These are phyloP conservation scores for Drosophila lacertosa DNA, from an alignment of 1,140 invertebrate genomes.

Conservation along the genomic window DNA sequence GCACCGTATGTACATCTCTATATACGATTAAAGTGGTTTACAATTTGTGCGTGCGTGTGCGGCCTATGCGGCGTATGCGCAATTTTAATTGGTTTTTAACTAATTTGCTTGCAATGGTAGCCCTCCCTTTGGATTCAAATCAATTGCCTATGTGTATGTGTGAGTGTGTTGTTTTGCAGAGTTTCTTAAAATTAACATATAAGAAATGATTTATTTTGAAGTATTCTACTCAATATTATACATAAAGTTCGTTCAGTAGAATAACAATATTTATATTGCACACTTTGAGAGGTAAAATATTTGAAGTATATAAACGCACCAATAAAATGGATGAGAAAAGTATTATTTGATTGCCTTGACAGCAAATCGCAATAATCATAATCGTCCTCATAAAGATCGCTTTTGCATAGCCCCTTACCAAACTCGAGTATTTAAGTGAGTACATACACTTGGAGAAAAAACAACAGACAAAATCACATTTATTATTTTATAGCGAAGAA, in stretches of 20 bases:
- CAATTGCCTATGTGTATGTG: slow-evolving; percentile 1
- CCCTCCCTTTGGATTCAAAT: slow-evolving; percentile 5
- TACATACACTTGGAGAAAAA: neutral
- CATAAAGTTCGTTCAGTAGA: neutral
- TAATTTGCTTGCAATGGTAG: slow-evolving; percentile 69
- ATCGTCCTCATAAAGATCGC: slow-evolving; percentile 53
- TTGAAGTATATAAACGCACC: slow-evolving; percentile 44
- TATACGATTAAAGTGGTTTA: slow-evolving; percentile 38
- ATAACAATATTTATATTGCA: neutral
- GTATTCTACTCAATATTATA: slow-evolving; percentile 46
- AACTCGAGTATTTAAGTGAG: neutral
- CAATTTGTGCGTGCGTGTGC: slow-evolving; percentile 29
- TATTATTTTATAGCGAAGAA: no score
- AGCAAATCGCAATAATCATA: slow-evolving; percentile 62
- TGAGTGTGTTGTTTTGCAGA: slow-evolving; percentile 23
- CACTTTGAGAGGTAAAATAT: slow-evolving; percentile 5
- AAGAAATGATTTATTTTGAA: slow-evolving; percentile 46
- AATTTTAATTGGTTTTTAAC: slow-evolving; percentile 82
- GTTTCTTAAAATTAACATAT: slow-evolving; percentile 45
- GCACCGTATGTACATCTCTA: slow-evolving; percentile 8
- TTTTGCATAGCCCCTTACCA: neutral
- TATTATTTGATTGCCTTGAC: slow-evolving; percentile 44
- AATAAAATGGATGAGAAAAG: slow-evolving; percentile 42
- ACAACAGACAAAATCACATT: no score
- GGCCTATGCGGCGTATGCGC: slow-evolving; percentile 66